Percentiles rank a stretch among this genome's conserved stretches.
Evolutionary conservation across 2,797 vertebrate genomes (phyloP).

Genomic region (Catamblyrhynchus diadema): DNA sequence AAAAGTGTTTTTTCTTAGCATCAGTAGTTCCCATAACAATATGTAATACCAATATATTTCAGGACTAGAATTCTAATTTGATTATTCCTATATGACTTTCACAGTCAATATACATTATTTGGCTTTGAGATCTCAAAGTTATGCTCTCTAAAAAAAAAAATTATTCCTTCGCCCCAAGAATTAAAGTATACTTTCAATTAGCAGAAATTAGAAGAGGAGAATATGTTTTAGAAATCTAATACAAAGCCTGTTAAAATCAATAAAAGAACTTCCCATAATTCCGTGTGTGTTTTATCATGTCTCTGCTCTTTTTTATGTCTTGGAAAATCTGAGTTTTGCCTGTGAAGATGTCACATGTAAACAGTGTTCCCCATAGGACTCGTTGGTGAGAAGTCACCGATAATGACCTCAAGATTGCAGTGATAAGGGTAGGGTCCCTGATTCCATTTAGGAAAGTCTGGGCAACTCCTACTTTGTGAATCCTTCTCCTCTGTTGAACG

Average conservation of each 20-base stretch:
- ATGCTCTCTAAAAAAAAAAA: neutral
- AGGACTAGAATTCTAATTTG: neutral
- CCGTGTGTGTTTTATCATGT: neutral
- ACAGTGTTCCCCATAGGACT: neutral
- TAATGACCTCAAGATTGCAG: neutral
- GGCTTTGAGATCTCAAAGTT: neutral
- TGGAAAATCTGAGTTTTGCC: neutral
- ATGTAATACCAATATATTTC: neutral
- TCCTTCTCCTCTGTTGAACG: neutral
- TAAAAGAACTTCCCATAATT: neutral
- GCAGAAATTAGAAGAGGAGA: neutral
- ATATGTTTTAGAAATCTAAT: neutral
- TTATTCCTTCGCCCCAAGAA: neutral
- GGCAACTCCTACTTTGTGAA: neutral
- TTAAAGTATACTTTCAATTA: neutral
- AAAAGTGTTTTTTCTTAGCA: neutral
- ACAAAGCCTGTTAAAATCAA: neutral
- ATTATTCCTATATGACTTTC: neutral
- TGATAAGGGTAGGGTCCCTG: neutral
- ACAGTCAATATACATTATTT: neutral
- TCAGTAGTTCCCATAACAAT: neutral
- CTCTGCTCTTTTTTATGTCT: neutral
- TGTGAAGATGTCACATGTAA: neutral
- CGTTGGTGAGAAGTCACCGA: neutral
- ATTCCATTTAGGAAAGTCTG: neutral